Conservation (phyloP, 2,888 invertebrate species). For the Rhamphomyia laevipes region DNA sequence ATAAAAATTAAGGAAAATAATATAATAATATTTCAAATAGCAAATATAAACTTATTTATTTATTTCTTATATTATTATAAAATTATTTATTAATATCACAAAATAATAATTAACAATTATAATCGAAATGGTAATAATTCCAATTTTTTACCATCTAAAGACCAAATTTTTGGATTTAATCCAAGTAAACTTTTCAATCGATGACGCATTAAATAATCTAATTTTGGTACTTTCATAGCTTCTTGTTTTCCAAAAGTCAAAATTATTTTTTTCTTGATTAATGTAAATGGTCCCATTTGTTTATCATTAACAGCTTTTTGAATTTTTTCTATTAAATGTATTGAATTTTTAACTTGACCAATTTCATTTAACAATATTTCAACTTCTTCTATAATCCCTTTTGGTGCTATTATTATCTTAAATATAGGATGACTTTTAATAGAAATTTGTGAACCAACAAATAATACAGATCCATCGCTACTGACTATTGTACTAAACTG, state of each 20-base stretch:
- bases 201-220: not conserved
- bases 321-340: not conserved
- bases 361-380: not conserved
- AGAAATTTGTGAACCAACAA: not conserved
- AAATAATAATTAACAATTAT: too few species aligned
- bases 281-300: not conserved
- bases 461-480: not conserved
- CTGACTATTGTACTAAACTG: not conserved
- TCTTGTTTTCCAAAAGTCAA: not conserved
- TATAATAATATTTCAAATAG: too few species aligned
- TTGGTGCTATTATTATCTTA: not conserved
- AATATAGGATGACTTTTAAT: not conserved
- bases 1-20: too few species aligned
- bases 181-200: not conserved
- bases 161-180: not conserved
- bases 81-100: too few species aligned
- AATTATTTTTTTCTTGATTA: not conserved
- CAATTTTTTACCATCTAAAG: not conserved
- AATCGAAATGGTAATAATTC: not conserved
- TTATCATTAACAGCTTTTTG: not conserved
- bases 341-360: not conserved
- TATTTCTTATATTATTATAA: too few species aligned
- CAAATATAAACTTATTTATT: too few species aligned
- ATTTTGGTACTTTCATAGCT: not conserved
- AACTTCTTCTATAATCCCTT: not conserved